Evolutionary conservation across 2,113 vertebrate species (phyloP), one percentile per base, ranked within the genome.

Genomic region (Edolisoma coerulescens): DNA sequence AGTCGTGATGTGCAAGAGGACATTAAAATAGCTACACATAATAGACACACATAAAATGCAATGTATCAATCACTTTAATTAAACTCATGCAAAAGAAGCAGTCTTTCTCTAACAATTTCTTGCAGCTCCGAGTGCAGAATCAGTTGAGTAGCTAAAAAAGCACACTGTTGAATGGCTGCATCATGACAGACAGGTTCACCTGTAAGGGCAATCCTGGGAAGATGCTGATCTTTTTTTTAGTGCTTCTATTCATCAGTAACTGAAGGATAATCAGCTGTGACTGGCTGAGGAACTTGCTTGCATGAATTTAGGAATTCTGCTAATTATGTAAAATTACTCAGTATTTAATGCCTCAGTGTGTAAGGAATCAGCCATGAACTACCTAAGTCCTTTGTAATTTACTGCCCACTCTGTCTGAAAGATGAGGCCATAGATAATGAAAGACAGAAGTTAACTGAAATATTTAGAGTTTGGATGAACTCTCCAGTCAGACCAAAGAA

Each of bases 311-410:
- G 37, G 73, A 95, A 84, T 92, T 92, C 60, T 91, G 50, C 91
- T 96, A 91, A 97, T 90, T 91, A 92, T 79, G 60, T 75, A 91
- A 93, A 92, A 92, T 92, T 35, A 73, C 44, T 93, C 52, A 90
- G 84, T 89, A 95, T 95, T 95, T 95, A 92, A 92, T 92, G 83
- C 56, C 61, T 95, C 49, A 24, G 37, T 3, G 3, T 89, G 44
- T 75, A 92, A 94, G 75, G 89, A 95, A 95, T 95, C 80, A 89
- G 74, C 75, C 54, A 26, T 47, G 71, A 90, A 84, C 82, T 87
- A 85, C 65, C 23, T 63, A 76, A 93, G 52, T 81, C 73, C 52
- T 84, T 81, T 89, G 64, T 74, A 84, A 89, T 86, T 95, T 96
- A 89, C n/a, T 74, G 75, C 83, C 64, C 64, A n/a, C 74, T 84